Conservation (phyloP, 2,797 vertebrate species). For the Oryzias dopingdopingensis region DNA sequence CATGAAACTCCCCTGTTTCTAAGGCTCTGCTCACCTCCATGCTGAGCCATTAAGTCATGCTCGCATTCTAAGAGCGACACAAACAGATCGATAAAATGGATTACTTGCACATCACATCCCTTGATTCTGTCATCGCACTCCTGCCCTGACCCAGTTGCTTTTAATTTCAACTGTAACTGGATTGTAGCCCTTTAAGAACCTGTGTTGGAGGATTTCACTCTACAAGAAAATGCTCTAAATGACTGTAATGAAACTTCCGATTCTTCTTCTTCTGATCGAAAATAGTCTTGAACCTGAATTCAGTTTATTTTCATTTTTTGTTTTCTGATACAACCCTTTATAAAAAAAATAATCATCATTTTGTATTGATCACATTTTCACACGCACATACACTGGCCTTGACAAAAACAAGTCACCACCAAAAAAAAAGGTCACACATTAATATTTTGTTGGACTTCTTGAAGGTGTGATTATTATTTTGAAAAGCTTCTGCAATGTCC, state of each 20-base stretch:
- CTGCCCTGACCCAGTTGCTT: constrained; percentile 1
- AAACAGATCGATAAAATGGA: constrained; percentile 14
- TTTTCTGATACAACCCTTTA: too few species aligned
- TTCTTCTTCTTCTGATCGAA: background rate
- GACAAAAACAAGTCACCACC: too few species aligned
- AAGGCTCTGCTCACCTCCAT: constrained; percentile 24
- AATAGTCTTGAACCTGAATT: too few species aligned
- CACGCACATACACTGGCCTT: too few species aligned
- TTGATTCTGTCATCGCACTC: background rate
- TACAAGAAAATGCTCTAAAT: constrained; percentile 5
- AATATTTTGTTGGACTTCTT: too few species aligned
- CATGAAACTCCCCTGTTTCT: constrained; percentile 9
- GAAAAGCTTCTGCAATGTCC: too few species aligned
- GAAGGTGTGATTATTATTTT: too few species aligned
- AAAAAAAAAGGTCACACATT: too few species aligned
- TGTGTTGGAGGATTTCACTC: constrained; percentile 2
- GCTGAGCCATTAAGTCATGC: constrained; percentile 9
- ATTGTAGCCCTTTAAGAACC: background rate
- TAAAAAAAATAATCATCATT: too few species aligned
- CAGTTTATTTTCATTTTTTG: too few species aligned
- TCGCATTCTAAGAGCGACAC: constrained; percentile 24
- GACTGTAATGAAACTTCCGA: background rate
- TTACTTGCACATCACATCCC: constrained; percentile 8
- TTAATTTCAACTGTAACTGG: background rate
- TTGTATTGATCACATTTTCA: too few species aligned